These are phyloP conservation scores for Callinectes sapidus DNA, from an alignment of 2,888 invertebrate species.

Conservation along the genomic window DNA sequence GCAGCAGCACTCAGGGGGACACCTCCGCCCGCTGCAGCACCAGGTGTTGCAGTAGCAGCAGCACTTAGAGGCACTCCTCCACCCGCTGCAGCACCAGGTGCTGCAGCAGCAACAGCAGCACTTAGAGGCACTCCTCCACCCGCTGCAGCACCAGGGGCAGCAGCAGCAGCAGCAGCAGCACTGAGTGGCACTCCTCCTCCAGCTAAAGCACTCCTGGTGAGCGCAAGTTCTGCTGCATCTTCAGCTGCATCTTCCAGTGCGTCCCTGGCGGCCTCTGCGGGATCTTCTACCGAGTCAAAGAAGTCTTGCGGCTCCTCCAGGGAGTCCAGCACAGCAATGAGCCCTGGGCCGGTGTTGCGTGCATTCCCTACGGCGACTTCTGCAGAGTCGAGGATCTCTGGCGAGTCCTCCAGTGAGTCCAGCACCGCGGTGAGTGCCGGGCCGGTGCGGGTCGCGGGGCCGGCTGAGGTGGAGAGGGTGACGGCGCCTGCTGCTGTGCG, in stretches of 20 bases:
- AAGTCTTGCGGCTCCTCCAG: no score
- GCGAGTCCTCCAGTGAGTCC: not conserved
- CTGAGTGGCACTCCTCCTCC: not conserved
- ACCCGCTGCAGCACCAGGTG: no score
- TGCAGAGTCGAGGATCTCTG: not conserved
- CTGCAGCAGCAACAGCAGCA: not conserved
- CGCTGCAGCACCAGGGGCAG: not conserved
- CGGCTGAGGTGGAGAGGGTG: not conserved
- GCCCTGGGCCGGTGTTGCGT: not conserved
- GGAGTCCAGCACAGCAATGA: no score
- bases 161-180: not conserved
- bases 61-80: not conserved
- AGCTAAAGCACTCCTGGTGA: not conserved
- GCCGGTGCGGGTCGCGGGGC: not conserved
- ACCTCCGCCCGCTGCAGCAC: not conserved
- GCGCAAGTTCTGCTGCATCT: not conserved
- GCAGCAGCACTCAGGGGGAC: not conserved
- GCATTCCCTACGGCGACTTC: not conserved
- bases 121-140: not conserved
- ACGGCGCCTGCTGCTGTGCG: conserved; percentile 16
- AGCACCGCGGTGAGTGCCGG: not conserved
- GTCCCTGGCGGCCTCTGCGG: not conserved
- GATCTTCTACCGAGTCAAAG: not conserved
- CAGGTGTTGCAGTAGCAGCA: not conserved
- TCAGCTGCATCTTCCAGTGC: not conserved